Conservation (phyloP, 2,888 invertebrate genomes). For the Prosapia bicincta region DNA sequence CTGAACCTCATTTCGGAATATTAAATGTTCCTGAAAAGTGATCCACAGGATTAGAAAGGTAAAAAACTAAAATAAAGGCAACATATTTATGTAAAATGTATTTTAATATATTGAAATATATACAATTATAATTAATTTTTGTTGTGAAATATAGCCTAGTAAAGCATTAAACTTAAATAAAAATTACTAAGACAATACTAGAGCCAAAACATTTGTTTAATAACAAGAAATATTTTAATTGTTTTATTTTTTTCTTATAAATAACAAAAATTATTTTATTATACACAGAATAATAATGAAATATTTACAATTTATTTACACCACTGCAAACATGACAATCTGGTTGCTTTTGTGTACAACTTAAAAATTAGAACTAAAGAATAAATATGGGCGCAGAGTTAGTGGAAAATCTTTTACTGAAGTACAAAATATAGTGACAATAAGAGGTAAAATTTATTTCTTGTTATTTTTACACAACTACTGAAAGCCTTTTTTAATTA, state of each 20-base stretch:
- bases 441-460: too few relatives aligned
- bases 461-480: too few relatives aligned
- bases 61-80: not conserved
- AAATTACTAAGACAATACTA: not conserved
- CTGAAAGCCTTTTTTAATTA: too few relatives aligned
- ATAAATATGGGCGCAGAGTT: not conserved
- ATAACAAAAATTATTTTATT: not conserved
- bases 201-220: not conserved
- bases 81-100: conserved; percentile 20
- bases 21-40: too few relatives aligned
- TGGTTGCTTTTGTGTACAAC: not conserved
- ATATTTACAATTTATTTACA: not conserved
- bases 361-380: not conserved
- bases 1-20: too few relatives aligned
- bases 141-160: not conserved
- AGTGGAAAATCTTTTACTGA: too few relatives aligned
- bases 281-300: not conserved
- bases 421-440: too few relatives aligned
- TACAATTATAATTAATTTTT: conserved; percentile 7
- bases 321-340: not conserved
- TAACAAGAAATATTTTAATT: not conserved
- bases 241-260: not conserved
- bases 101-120: conserved; percentile 21
- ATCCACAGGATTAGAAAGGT: too few relatives aligned
- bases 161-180: not conserved